phyloP scores from a whole-genome alignment of 2,797 vertebrate genomes.

The Sebastes paucispinis region DNA sequence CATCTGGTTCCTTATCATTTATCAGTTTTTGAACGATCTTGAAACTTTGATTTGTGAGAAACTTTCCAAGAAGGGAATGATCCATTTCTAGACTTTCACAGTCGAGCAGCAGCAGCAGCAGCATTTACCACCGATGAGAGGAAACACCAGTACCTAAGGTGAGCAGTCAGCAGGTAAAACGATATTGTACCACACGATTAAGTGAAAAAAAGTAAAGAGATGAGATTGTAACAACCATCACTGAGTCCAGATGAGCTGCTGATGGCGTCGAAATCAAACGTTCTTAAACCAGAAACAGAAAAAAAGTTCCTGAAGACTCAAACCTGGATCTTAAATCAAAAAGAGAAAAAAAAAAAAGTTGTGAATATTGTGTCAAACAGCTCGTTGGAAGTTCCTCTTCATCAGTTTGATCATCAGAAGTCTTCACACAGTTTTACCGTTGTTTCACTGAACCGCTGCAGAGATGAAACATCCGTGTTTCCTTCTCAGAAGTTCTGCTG shows the following conservation, averaged over 20 bases:
- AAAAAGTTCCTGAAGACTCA: neutral
- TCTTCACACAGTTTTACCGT: neutral
- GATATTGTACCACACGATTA: slow-evolving; percentile 17
- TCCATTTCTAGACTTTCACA: neutral
- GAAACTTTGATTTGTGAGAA: neutral
- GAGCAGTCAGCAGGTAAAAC: neutral
- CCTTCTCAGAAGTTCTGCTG: slow-evolving; percentile 90
- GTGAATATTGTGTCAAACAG: neutral
- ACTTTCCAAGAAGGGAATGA: no score
- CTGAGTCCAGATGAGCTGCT: slow-evolving; percentile 1
- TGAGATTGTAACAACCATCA: neutral
- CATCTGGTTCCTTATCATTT: neutral
- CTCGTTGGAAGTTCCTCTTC: slow-evolving; percentile 22
- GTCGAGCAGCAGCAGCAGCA: neutral
- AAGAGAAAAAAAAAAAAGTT: neutral
- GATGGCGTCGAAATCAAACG: neutral
- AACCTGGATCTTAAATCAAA: no score
- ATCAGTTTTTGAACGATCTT: neutral
- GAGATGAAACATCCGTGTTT: neutral
- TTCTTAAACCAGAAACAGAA: neutral
- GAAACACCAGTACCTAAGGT: slow-evolving; percentile 19
- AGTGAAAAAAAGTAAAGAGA: neutral
- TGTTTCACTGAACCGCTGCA: neutral
- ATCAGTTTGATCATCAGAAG: neutral
- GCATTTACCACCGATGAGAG: neutral